phyloP scores from a whole-genome alignment of 2,113 vertebrate species.

The Cyprinodon brontotheroides region DNA sequence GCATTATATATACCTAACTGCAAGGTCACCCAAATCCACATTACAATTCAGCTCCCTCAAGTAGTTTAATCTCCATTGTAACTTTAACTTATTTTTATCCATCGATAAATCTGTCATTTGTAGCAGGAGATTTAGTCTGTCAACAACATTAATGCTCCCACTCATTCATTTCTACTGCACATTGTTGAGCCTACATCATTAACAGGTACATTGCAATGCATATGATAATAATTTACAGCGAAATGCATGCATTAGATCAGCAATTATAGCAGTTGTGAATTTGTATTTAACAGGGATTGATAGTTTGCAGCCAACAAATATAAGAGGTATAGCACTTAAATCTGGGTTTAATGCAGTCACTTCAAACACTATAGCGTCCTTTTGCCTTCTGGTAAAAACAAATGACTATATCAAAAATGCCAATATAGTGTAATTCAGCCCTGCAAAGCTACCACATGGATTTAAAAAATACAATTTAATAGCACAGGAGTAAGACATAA shows the following conservation, averaged over 20 bases:
- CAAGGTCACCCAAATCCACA: constrained; percentile 60
- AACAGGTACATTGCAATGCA: constrained; percentile 15
- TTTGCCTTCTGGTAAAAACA: constrained; percentile 2
- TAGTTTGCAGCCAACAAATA: constrained; percentile 33
- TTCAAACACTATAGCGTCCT: background rate
- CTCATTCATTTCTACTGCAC: constrained; percentile 22
- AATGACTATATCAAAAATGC: constrained; percentile 8
- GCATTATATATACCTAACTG: constrained; percentile 56
- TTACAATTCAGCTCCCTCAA: constrained; percentile 47
- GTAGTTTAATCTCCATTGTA: constrained; percentile 40
- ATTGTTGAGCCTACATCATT: constrained; percentile 21
- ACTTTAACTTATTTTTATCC: constrained; percentile 53
- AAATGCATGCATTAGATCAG: constrained; percentile 17
- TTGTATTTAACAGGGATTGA: constrained; percentile 48
- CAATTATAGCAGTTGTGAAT: constrained; percentile 20
- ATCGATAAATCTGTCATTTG: constrained; percentile 2
- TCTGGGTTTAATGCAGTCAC: constrained; percentile 5
- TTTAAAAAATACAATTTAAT: background rate
- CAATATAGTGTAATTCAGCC: background rate
- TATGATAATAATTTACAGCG: constrained; percentile 24
- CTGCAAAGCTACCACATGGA: background rate
- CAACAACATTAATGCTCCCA: constrained; percentile 13
- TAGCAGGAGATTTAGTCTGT: constrained; percentile 16
- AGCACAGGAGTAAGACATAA: background rate
- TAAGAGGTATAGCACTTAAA: constrained; percentile 20